A percentile compares a stretch with the other conserved stretches of the same genome.
Evolutionary conservation across 2,113 vertebrate genomes (phyloP).

Genomic region (Acrocephalus arundinaceus): DNA sequence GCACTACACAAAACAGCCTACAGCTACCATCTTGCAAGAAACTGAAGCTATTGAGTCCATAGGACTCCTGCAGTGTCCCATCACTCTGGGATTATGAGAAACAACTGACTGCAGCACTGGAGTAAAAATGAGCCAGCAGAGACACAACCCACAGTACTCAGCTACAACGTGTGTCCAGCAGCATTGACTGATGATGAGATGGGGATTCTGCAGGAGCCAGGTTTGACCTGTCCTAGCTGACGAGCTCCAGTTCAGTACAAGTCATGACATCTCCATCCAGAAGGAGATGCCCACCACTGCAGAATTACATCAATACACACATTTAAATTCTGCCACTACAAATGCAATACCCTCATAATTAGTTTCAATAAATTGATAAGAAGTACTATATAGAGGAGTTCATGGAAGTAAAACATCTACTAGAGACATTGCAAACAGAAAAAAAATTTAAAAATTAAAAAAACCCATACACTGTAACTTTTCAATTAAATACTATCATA

Average conservation of each 20-base stretch:
- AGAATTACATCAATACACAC: background rate
- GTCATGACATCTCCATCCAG: background rate
- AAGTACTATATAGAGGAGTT: background rate
- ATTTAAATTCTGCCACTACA: background rate
- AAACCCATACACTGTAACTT: background rate
- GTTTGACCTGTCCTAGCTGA: background rate
- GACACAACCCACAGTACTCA: background rate
- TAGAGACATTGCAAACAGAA: background rate
- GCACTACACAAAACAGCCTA: background rate
- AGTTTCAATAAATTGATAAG: background rate
- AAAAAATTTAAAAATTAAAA: too few relatives aligned
- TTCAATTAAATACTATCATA: background rate
- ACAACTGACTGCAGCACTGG: background rate
- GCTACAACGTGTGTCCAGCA: rapidly evolving
- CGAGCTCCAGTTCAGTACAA: background rate
- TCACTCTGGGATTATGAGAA: background rate
- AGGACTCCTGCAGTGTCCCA: background rate
- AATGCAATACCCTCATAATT: background rate
- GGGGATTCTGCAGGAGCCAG: background rate
- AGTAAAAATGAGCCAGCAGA: background rate
- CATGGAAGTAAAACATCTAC: background rate
- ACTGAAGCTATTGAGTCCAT: background rate
- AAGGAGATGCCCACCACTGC: background rate
- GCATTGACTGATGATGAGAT: rapidly evolving
- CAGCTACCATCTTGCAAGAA: background rate